These are phyloP conservation scores for Galerucella nymphaeae DNA, from an alignment of 2,888 invertebrate species.

Conservation along the genomic window DNA sequence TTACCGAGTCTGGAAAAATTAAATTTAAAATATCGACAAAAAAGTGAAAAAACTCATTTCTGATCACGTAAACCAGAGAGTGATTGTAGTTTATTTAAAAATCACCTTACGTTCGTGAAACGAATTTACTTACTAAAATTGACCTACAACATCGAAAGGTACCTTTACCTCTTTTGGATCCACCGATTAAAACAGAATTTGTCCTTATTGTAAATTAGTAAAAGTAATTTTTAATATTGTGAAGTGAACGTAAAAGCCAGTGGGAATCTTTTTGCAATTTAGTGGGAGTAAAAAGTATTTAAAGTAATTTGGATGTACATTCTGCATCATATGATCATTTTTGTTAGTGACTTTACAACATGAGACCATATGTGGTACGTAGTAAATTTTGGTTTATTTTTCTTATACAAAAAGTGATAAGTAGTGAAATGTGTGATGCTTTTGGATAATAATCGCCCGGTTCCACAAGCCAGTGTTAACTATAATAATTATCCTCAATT, in stretches of 20 bases:
- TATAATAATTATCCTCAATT: background rate
- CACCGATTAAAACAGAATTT: constrained; percentile 44
- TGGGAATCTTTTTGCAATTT: constrained; percentile 45
- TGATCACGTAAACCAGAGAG: background rate
- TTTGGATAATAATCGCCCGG: constrained; percentile 7
- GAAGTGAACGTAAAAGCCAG: constrained; percentile 53
- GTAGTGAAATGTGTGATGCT: constrained; percentile 37
- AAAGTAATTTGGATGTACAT: constrained; percentile 56
- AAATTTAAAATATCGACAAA: no score
- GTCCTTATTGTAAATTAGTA: constrained; percentile 52
- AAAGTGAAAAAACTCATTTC: background rate
- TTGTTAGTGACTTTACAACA: constrained; percentile 59
- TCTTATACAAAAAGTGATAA: constrained; percentile 38
- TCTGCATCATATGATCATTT: constrained; percentile 57
- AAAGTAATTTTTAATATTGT: constrained; percentile 55
- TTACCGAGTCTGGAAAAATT: no score
- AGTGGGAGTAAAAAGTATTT: constrained; percentile 53
- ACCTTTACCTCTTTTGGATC: background rate
- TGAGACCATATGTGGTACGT: constrained; percentile 63
- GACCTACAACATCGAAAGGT: constrained; percentile 19
- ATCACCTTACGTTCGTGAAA: background rate
- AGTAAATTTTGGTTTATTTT: constrained; percentile 39
- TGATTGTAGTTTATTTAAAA: background rate
- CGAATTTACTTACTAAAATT: background rate
- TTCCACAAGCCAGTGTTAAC: background rate